These are phyloP conservation scores for Lasioglossum malachurum DNA, from an alignment of 2,888 invertebrate genomes.

Conservation along the genomic window DNA sequence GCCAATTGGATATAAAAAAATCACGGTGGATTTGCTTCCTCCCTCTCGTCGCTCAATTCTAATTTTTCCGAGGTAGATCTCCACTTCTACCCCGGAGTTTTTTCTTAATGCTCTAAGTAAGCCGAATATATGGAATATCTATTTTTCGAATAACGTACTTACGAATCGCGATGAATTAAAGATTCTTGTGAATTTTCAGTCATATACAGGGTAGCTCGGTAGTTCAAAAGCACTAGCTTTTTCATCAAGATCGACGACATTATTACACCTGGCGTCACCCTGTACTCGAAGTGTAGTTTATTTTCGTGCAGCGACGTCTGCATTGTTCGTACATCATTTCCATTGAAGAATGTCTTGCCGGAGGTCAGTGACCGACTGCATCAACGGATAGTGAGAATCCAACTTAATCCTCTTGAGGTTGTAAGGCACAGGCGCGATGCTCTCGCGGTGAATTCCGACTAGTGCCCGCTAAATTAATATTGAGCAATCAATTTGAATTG, in stretches of 20 bases:
- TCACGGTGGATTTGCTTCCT: background rate
- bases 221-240: background rate
- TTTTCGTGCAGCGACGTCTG: background rate
- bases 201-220: too few relatives aligned
- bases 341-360: background rate
- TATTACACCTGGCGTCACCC: background rate
- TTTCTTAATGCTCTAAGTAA: background rate
- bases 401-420: background rate
- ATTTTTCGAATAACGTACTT: background rate
- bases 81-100: background rate
- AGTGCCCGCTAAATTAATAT: slow-evolving; percentile 9
- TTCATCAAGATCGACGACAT: background rate
- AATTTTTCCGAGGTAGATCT: background rate
- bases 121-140: background rate
- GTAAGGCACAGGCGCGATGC: background rate
- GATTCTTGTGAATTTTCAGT: background rate
- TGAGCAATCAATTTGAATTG: slow-evolving; percentile 7
- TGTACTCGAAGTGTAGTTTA: background rate
- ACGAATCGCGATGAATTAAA: background rate
- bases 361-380: background rate
- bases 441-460: background rate
- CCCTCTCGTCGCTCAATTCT: background rate
- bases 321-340: background rate
- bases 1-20: slow-evolving; percentile 59
- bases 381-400: slow-evolving; percentile 4